Evolutionary conservation across 2,797 vertebrate genomes (phyloP).

Genomic region (Sebastes reedi): DNA sequence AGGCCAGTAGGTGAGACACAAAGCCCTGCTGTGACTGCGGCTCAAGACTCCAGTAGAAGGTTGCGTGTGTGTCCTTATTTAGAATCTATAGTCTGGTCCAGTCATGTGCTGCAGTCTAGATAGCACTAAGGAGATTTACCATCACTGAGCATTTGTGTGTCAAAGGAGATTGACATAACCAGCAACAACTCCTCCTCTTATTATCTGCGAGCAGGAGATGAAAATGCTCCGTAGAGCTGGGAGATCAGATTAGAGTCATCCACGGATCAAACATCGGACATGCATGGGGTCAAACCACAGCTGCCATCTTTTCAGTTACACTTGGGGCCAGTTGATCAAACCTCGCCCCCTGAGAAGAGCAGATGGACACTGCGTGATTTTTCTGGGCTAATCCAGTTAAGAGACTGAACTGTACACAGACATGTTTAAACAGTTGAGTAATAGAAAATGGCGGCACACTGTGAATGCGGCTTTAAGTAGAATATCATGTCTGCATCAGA

Average conservation of each 20-base stretch:
- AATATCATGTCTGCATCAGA: neutral
- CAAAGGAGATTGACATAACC: constrained; percentile 27
- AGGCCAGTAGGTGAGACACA: constrained; percentile 56
- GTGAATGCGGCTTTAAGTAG: neutral
- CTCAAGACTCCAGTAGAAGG: neutral
- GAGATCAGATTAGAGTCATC: constrained; percentile 19
- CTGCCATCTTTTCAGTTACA: neutral
- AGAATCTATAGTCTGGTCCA: constrained; percentile 44
- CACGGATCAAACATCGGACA: constrained; percentile 24
- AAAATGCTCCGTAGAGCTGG: constrained; percentile 10
- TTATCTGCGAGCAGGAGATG: constrained; percentile 29
- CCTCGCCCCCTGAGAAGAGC: neutral
- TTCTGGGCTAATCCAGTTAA: constrained; percentile 59
- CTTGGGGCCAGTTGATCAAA: neutral
- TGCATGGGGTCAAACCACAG: neutral
- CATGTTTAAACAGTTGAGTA: constrained; percentile 20
- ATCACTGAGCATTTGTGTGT: constrained; percentile 37
- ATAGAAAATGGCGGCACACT: constrained; percentile 1
- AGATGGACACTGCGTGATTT: constrained; percentile 31
- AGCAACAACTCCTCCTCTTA: neutral
- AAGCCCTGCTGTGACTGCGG: constrained; percentile 10
- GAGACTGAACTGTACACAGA: neutral
- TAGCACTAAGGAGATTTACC: constrained; percentile 53
- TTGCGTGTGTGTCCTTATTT: constrained; percentile 42
- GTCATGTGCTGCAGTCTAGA: constrained; percentile 54